A percentile compares a stretch with the other conserved stretches of the same genome.
These are phyloP conservation scores for Lydus trimaculatus DNA, from an alignment of 2,888 invertebrate genomes.

Conservation along the genomic window DNA sequence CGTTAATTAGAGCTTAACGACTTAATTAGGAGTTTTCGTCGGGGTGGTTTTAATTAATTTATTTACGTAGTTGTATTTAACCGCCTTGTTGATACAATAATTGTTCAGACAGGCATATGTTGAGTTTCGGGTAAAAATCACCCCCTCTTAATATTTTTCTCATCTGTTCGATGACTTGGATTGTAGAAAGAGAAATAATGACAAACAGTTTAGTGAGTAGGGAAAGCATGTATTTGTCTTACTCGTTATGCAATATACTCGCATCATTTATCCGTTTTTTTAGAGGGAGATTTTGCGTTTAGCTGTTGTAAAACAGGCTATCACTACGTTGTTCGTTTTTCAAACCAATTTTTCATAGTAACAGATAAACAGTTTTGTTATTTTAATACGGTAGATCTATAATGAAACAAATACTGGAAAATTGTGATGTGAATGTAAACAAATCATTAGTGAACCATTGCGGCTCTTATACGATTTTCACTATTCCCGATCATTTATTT, in stretches of 20 bases:
- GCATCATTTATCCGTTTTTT: too few species aligned
- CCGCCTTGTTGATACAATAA: neutral
- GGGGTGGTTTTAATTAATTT: conserved; percentile 34
- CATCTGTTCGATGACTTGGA: too few species aligned
- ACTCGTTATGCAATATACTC: too few species aligned
- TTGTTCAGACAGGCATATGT: neutral
- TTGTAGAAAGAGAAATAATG: too few species aligned
- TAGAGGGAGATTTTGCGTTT: too few species aligned
- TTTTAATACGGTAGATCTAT: neutral
- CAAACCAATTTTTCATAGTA: too few species aligned
- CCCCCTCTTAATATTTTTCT: too few species aligned
- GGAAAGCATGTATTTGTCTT: too few species aligned
- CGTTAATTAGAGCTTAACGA: conserved; percentile 40
- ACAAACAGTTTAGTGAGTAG: too few species aligned
- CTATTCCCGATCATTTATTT: neutral
- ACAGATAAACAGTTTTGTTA: neutral
- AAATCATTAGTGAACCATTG: neutral
- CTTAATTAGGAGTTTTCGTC: conserved; percentile 33
- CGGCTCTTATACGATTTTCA: neutral
- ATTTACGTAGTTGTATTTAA: conserved; percentile 14
- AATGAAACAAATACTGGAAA: neutral
- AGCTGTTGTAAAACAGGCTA: too few species aligned
- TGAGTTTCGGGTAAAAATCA: too few species aligned
- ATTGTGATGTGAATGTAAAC: neutral
- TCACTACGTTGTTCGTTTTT: too few species aligned